Evolutionary conservation across 2,888 invertebrate species (phyloP), one percentile per base, ranked within the genome.

Genomic region (Drosophila anceps): DNA sequence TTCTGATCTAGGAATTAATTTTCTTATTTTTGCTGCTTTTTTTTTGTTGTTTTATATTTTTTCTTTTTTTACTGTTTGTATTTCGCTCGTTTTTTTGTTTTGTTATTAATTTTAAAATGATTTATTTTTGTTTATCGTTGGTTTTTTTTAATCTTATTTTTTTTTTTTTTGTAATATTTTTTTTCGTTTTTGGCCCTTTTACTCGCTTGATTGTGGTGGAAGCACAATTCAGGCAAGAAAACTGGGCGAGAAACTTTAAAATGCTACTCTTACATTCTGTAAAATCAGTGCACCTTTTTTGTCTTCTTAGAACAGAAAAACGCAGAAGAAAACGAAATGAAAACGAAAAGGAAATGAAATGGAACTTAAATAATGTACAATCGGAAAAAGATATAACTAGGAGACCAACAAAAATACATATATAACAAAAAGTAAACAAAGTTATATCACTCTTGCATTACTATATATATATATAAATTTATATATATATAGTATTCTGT

Each of bases 261-360:
- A 91, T 91, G 91, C 91, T 91, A 91, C 92, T 91, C 91, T 90
- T 91, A 91, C 91, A 91, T 91, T 91, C 91, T 91, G 90, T 90
- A 82, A 80, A 91, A 91, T 91, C 91, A 83, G 91, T 91, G 91
- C 91, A 91, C 91, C 88, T 80, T 76, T 86, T 81, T 80, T 83
- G 69, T 86, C 79, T 77, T 81, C 63, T 71, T 73, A 57, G 44
- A 61, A 73, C 73, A 55, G 54, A 76, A 84, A 41, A 43, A 53
- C 15, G 53, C 41, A 66, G 44, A 76, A 46, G 24, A 39, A 60
- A 39, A 74, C 50, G n/a, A 53, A 53, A 20, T 53, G 10, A 37
- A 10, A 31, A 61, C 6, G 72, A 63, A 55, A 69, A 77, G 53
- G 51, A 73, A 63, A 41, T 4, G 2, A 43, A 44, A 44, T 15